Evolutionary conservation across 2,797 vertebrate species (phyloP), one percentile per base, ranked within the genome.

Genomic region (Bryconaethiops microstoma): DNA sequence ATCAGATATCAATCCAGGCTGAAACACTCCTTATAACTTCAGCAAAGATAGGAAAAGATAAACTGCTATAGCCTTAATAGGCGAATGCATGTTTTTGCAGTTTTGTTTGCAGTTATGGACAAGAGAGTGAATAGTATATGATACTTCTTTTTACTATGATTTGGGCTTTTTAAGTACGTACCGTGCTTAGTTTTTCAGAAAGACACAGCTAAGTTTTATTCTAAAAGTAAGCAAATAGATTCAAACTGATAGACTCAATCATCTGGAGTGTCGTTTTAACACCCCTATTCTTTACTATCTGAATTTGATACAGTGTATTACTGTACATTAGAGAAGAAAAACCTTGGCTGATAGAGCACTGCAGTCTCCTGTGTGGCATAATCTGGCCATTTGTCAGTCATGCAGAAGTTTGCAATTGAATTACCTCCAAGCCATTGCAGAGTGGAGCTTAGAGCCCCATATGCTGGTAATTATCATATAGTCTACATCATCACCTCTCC

Each of bases 401-500:
- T 40, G 64, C 64, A 67, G 64, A 69, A 69, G 67, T 69, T 48
- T 50, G 40, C 67, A 69, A 69, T 69, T 50, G 67, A 69, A 50
- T 69, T 69, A 69, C 67, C 67, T 50, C 67, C 67, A 69, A 69
- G 67, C 21, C 50, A 72, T 54, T 29, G 69, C 69, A 19, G 69
- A 72, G 48, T 54, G 48, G 69, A 72, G 45, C 50, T 29, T 25
- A 52, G 50, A 54, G 69, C 13, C 67, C 40, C 67, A 87, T 88
- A 88, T 91, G 88, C 78, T 87, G 86, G 88, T 91, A 86, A 91
- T 92, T 90, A 90, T 78, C 69, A 52, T 54, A 45, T 35, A 77
- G 81, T 63, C 5, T 72, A 78, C 82, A 77, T 69, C 35, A 70
- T 86, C 40, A 75, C 65, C 71, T 64, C 68, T 81, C 82, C 75